Conservation (phyloP, 1,140 invertebrate species). For the Cydia splendana region DNA sequence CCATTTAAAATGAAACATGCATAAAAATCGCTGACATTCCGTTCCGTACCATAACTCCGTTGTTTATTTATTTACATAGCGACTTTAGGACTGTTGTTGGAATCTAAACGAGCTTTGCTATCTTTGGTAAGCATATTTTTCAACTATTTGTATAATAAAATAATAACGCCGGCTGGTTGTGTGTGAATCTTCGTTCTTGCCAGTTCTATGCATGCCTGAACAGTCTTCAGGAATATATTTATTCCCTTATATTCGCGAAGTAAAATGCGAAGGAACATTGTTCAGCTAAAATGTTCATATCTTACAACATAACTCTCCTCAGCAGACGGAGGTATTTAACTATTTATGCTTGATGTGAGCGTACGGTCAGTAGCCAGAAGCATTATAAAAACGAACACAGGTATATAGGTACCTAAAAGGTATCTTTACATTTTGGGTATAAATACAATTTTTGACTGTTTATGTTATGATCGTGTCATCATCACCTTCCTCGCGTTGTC, state of each 20-base stretch:
- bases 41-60: neutral
- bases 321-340: neutral
- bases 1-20: conserved; percentile 46
- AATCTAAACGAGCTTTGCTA: conserved; percentile 13
- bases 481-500: too few relatives aligned
- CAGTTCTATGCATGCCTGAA: conserved; percentile 24
- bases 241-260: conserved; percentile 7
- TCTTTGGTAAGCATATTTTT: conserved; percentile 16
- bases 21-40: conserved; percentile 31
- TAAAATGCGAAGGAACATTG: too few relatives aligned
- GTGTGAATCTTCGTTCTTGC: conserved; percentile 10
- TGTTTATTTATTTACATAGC: neutral
- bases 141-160: conserved; percentile 23
- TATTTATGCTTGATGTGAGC: neutral
- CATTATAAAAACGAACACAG: too few relatives aligned
- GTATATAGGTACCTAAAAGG: too few relatives aligned
- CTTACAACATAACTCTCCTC: conserved; percentile 18
- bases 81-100: neutral
- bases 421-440: too few relatives aligned
- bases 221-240: conserved; percentile 30
- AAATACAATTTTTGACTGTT: too few relatives aligned
- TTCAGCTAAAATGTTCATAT: conserved; percentile 23
- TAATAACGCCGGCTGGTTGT: conserved; percentile 14
- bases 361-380: too few relatives aligned
- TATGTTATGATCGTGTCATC: too few relatives aligned